A percentile compares a stretch with the other conserved stretches of the same genome.
Conservation (phyloP, 2,797 vertebrate genomes). For the Pempheris klunzingeri region DNA sequence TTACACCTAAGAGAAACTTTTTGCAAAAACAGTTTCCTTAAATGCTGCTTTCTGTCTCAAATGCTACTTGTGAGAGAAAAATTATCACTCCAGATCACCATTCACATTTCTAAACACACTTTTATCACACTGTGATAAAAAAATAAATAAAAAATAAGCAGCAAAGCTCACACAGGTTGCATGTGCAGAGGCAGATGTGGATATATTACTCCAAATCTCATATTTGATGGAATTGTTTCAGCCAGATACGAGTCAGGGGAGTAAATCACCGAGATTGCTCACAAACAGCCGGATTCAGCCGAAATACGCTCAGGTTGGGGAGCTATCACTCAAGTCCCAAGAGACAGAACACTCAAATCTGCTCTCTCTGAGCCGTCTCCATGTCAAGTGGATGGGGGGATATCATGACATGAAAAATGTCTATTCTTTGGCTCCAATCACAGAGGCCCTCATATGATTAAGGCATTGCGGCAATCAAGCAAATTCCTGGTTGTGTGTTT, state of each 20-base stretch:
- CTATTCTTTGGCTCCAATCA: conserved; percentile 80
- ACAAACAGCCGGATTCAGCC: conserved; percentile 72
- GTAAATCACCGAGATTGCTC: conserved; percentile 76
- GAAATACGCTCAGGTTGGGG: conserved; percentile 74
- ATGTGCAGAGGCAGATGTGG: conserved; percentile 14
- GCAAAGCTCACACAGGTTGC: conserved; percentile 41
- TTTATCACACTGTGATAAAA: background rate
- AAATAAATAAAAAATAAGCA: conserved; percentile 57
- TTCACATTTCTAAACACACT: conserved; percentile 38
- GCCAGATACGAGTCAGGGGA: conserved; percentile 56
- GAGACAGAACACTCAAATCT: conserved; percentile 78
- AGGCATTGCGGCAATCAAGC: conserved; percentile 82
- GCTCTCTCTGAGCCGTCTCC: conserved; percentile 67
- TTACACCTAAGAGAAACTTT: conserved; percentile 28
- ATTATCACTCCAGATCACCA: conserved; percentile 4
- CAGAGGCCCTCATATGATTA: conserved; percentile 70
- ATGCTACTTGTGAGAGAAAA: background rate
- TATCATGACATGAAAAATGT: conserved; percentile 73
- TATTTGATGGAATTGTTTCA: conserved; percentile 63
- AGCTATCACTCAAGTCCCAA: conserved; percentile 80
- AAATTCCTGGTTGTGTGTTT: conserved; percentile 66
- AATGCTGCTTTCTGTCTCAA: conserved; percentile 3
- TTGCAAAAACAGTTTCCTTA: conserved; percentile 11
- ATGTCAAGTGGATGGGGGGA: conserved; percentile 70
- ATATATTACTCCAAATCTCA: conserved; percentile 53